Evolutionary conservation across 2,888 invertebrate genomes (phyloP), one percentile per base, ranked within the genome.

Genomic region (Chorisops tibialis): DNA sequence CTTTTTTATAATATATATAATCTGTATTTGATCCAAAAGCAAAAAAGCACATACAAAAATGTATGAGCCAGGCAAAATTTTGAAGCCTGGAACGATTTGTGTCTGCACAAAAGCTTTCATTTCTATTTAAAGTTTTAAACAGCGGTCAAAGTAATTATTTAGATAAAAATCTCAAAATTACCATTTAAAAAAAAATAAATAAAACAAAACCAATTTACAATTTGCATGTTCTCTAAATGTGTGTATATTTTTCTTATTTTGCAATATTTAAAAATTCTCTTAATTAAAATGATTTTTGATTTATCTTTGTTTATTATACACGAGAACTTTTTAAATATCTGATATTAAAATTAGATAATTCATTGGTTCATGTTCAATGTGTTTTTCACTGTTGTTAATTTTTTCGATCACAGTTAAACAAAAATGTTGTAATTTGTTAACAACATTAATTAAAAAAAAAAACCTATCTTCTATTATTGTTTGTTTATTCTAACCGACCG

Each of bases 401-500:
- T 38, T 41, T 21, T 16, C 9, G 37, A 37, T 35, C 30, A 41
- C 16, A 49, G 35, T 12, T 16, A 48, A 22, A 35, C n/a, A 47
- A 16, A n/a, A 30, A 30, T 30, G 30, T 30, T 30, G 30, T 30
- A 30, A 43, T 51, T 50, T 37, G 37, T 30, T n/a, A 43, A 56
- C 19, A 56, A 45, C 39, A 39, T 19, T 18, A 43, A 22, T 3
- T 43, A 16, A 39, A 43, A 24, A 16, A 14, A n/a, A 18, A 22
- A 43, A 16, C 45, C 22, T 21, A 19, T 47, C 24, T 58, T 38
- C 35, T 16, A 30, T 50, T 49, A 59, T 51, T 62, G 47, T 66
- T 63, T 59, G 49, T 65, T 51, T 65, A 65, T 67, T 66, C 66
- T 66, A 69, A 68, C 65, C 67, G 66, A 67, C 68, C 66, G 67